Percentiles rank a stretch among this genome's conserved stretches.
Conservation (phyloP, 2,113 vertebrate species). For the Brevimyrus niger region DNA sequence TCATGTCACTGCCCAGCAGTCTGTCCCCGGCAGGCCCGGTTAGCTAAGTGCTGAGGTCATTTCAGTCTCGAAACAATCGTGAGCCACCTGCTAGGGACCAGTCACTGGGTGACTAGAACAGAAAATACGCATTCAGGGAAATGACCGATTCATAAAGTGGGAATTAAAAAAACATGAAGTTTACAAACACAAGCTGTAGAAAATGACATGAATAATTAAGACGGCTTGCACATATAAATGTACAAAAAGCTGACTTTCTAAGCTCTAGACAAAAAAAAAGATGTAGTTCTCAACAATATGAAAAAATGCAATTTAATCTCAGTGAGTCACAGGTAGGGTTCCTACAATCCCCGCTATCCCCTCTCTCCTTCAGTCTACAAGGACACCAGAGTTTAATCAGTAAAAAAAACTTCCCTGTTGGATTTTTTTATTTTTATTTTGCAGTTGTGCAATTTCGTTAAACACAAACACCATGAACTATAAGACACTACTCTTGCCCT, state of each 20-base stretch:
- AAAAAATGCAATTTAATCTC: background rate
- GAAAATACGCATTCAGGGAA: background rate
- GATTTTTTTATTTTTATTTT: background rate
- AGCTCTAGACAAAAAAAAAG: background rate
- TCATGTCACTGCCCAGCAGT: conserved; percentile 9
- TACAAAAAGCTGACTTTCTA: background rate
- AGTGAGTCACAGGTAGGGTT: background rate
- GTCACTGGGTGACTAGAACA: background rate
- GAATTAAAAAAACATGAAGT: conserved; percentile 3
- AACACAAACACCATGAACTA: background rate
- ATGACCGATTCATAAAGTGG: conserved; percentile 2
- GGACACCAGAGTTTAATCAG: background rate
- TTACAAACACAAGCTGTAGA: conserved; percentile 4
- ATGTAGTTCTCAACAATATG: background rate
- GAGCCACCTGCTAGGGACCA: conserved; percentile 2
- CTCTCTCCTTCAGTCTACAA: background rate
- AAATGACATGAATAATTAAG: background rate
- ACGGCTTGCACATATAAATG: background rate
- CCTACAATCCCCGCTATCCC: background rate
- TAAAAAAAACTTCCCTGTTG: background rate
- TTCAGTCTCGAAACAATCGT: conserved; percentile 9
- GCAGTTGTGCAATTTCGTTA: background rate
- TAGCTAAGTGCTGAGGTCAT: background rate
- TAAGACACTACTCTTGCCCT: background rate
- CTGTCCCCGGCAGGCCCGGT: background rate